Base-by-base conservation (phyloP, 2,888 invertebrate genomes). In the Platycheirus rosarum region DNA sequence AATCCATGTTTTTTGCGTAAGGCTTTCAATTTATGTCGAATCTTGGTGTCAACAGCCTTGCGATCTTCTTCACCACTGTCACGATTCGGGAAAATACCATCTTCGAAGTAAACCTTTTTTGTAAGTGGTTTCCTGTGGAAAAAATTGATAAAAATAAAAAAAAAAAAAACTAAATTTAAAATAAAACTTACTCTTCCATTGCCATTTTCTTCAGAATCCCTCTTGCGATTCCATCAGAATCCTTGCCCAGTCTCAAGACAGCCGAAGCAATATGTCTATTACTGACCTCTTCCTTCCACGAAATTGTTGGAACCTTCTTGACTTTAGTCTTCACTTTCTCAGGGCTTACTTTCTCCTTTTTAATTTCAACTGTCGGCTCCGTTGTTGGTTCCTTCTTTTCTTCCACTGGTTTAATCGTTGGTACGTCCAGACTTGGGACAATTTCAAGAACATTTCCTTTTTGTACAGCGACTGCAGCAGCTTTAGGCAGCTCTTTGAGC, bases 391-490 rank as follows among this genome's bases (percentile, higher is more conserved):
- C 84, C 2, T 57, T 37, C 37, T 70, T 74, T 4, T 49, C 78
- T 4, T 65, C 74, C 2, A 46, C 13, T n/a, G 51, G 26, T 11
- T 71, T 70, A 6, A 82, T 49, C 0, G 70, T 55, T 0, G 62
- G 49, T n/a, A 82, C 20, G 1, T 82, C 82, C 8, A 73, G 0
- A 16, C 82, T 77, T 8, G 90, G 90, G 14, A 90, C 89, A 18
- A 90, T 90, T 84, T 90, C 90, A 13, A 90, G 84, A 0, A 90
- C 90, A 73, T 90, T 90, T 0, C 90, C 90, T 42, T 90, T 90
- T 66, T 90, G 91, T 1, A 90, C 91, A 0, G 88, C 90, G 13
- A 90, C 86, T 2, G 86, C 85, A 1, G 87, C 82, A 0, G 87
- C 88, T 78, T 87, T 89, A 1, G 88, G 87, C 7, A 88, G 65